Evolutionary conservation across 2,113 vertebrate species (phyloP).

Genomic region (Toxotes chatareus): DNA sequence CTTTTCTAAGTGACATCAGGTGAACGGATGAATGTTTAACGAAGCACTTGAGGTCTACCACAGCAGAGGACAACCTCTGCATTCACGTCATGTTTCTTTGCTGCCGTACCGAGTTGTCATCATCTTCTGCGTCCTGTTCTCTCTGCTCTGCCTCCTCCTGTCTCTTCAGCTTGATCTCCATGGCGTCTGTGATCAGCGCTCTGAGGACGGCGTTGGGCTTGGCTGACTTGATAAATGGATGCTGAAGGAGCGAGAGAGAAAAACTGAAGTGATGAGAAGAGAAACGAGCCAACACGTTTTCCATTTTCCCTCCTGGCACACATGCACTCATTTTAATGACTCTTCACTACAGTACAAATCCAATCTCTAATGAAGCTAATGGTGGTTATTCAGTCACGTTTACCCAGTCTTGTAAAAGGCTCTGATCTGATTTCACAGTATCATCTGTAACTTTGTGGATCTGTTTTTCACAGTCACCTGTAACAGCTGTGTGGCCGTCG

Average conservation of each 20-base stretch:
- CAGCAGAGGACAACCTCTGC: background rate
- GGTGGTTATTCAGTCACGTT: too few relatives aligned
- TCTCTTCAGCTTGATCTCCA: conserved; percentile 93
- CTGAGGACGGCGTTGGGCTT: conserved; percentile 90
- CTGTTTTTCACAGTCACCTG: conserved; percentile 83
- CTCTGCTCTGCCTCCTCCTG: conserved; percentile 90
- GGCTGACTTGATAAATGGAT: conserved; percentile 91
- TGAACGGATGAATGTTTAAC: too few relatives aligned
- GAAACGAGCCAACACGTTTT: background rate
- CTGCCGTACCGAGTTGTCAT: conserved; percentile 90
- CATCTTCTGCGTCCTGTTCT: conserved; percentile 90
- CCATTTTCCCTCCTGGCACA: background rate
- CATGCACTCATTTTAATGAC: too few relatives aligned
- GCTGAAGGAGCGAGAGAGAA: conserved; percentile 77
- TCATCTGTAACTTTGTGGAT: background rate
- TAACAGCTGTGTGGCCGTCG: conserved; percentile 92
- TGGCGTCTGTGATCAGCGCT: conserved; percentile 92
- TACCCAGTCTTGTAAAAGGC: background rate
- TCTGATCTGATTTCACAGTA: background rate
- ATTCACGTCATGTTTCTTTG: background rate
- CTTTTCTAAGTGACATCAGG: too few relatives aligned
- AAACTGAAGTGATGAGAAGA: background rate
- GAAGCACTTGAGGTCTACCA: background rate
- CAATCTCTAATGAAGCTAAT: too few relatives aligned
- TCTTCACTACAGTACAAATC: background rate